phyloP scores from a whole-genome alignment of 2,797 vertebrate species.

The Catostomus latipinnis region DNA sequence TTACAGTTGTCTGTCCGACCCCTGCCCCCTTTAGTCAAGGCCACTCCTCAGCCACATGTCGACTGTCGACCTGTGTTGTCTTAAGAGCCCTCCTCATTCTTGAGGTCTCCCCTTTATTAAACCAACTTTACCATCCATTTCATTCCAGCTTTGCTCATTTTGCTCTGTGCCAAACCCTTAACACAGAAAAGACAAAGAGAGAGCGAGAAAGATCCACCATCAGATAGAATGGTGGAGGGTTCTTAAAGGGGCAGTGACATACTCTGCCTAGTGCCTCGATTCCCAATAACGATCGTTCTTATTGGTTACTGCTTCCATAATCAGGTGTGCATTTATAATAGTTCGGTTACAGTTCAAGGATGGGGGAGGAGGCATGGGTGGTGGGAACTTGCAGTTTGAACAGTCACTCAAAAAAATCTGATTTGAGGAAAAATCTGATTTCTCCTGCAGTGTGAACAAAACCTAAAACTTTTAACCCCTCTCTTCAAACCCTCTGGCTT shows the following conservation, averaged over 20 bases:
- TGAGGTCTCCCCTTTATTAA: not conserved
- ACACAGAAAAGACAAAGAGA: not conserved
- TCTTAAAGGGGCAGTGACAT: not conserved
- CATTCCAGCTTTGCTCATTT: constrained; percentile 32
- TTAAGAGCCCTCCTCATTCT: not conserved
- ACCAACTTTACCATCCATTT: constrained; percentile 16
- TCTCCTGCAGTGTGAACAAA: too few species aligned
- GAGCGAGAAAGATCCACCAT: too few species aligned
- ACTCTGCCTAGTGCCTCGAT: not conserved
- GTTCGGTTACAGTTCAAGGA: too few species aligned
- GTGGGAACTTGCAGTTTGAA: too few species aligned
- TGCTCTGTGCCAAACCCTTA: not conserved
- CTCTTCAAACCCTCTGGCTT: not conserved
- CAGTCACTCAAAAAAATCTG: too few species aligned
- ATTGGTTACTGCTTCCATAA: not conserved
- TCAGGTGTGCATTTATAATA: too few species aligned
- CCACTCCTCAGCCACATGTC: constrained; percentile 5
- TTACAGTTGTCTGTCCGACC: constrained; percentile 24
- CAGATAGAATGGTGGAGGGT: not conserved
- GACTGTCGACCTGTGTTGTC: not conserved
- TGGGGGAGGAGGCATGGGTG: too few species aligned
- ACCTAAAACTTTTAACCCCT: too few species aligned
- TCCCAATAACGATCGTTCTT: not conserved
- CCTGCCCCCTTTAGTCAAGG: constrained; percentile 8
- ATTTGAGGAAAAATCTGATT: too few species aligned